Percentiles rank a stretch among this genome's conserved stretches.
These are phyloP conservation scores for Lepidurus couesii DNA, from an alignment of 1,140 invertebrate species.

Conservation along the genomic window DNA sequence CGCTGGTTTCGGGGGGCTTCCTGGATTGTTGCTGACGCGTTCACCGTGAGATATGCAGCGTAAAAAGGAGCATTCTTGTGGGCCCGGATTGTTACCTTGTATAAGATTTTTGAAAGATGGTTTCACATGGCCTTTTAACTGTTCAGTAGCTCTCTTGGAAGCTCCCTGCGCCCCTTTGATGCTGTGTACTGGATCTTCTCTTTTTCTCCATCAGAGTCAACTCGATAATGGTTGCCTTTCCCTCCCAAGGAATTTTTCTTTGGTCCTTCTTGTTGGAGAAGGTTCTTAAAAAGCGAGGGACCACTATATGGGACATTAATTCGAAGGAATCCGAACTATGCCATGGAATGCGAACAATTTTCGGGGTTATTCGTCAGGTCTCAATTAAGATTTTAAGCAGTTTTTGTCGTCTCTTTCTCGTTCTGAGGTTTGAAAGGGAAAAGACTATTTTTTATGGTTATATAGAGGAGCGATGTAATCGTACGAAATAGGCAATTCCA, in stretches of 20 bases:
- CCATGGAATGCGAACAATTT: background rate
- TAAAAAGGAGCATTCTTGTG: conserved; percentile 2
- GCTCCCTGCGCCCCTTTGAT: no score
- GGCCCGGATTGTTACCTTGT: background rate
- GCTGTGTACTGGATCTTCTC: no score
- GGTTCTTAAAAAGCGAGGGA: background rate
- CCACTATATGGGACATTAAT: background rate
- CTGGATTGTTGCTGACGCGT: conserved; percentile 13
- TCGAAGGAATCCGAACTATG: background rate
- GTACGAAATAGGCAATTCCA: no score
- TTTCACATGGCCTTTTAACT: no score
- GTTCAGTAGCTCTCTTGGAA: no score
- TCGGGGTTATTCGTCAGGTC: background rate
- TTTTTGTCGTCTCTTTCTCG: background rate
- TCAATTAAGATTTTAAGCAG: background rate
- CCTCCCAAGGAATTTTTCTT: background rate
- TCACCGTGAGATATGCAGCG: conserved; percentile 20
- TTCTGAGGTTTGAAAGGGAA: background rate
- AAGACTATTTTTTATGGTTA: background rate
- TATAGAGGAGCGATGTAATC: background rate
- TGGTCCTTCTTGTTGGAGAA: background rate
- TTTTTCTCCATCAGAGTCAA: no score
- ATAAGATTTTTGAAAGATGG: background rate
- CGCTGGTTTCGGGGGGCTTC: background rate
- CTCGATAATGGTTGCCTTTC: no score